Evolutionary conservation across 23 tunicate genomes (phyloP), one percentile per base, ranked within the genome.

Genomic region (Botrylloides violaceus): DNA sequence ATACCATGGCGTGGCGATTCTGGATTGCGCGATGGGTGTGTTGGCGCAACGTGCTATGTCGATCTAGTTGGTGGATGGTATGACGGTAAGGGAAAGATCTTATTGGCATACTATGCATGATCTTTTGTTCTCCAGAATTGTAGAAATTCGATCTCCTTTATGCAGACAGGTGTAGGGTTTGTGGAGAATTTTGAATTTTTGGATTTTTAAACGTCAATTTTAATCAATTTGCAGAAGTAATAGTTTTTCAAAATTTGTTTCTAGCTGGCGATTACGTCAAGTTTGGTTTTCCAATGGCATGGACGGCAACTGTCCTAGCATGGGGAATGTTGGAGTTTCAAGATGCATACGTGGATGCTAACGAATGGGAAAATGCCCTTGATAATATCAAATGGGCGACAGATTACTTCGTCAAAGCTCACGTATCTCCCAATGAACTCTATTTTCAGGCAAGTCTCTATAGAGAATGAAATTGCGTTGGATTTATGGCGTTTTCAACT

Each of bases 51-150:
- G 0, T 39, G 58, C 1, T 60, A 18, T 29, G 30, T 56, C 2
- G 99, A 95, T 83, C 73, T 95, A 3, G 75, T 73, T 59, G 92
- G 92, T 2, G 99, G 99, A 29, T 95, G 77, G 78, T 95, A 87
- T 63, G 99, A 95, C 70, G 97, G 97, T 90, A 70, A 66, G 97
- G 3, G 3, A 19, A 7, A 43, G n/a, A n/a, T n/a, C n/a, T n/a
- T n/a, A n/a, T n/a, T n/a, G n/a, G n/a, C n/a, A n/a, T n/a, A n/a
- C 58, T 21, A 49, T 19, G n/a, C 58, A n/a, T n/a, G n/a, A n/a
- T n/a, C n/a, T n/a, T n/a, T n/a, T n/a, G n/a, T n/a, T n/a, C n/a
- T n/a, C n/a, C n/a, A n/a, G n/a, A n/a, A n/a, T n/a, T n/a, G n/a
- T n/a, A n/a, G n/a, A n/a, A n/a, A n/a, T n/a, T n/a, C n/a, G n/a